Conservation (phyloP, 2,797 vertebrate genomes). For the Taeniopygia guttata region DNA sequence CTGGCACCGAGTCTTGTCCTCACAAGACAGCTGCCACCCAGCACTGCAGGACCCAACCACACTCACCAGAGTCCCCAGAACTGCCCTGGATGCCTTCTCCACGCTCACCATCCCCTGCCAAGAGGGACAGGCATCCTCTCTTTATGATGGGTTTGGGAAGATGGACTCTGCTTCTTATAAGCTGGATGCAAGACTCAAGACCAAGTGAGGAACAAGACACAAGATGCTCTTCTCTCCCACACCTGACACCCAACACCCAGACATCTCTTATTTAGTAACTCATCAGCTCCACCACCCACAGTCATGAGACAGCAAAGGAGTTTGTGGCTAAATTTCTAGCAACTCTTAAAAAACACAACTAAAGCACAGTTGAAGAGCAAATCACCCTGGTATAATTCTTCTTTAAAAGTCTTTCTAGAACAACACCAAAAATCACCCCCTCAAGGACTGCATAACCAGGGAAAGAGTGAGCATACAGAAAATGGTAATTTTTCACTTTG, state of each 20-base stretch:
- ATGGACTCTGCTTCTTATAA: fast-evolving
- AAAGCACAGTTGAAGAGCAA: neutral
- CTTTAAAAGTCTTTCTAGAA: neutral
- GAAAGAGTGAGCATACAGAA: neutral
- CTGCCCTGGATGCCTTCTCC: neutral
- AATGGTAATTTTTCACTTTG: neutral
- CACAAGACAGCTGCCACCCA: neutral
- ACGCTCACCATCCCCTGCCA: neutral
- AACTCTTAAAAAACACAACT: neutral
- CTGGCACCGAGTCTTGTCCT: neutral
- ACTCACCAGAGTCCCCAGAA: neutral
- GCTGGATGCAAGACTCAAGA: neutral
- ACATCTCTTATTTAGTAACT: neutral
- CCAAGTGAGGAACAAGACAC: neutral
- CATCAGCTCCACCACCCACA: neutral
- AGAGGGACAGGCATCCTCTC: neutral
- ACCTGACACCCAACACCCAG: neutral
- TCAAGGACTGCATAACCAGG: neutral
- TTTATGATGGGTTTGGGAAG: neutral
- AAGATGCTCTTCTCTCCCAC: neutral
- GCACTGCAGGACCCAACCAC: fast-evolving
- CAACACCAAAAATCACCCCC: neutral
- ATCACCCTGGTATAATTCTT: neutral
- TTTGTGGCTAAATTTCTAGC: neutral
- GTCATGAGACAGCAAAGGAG: neutral